Base-by-base conservation (phyloP, 1,140 invertebrate genomes). In the Drosophila pruinosa region DNA sequence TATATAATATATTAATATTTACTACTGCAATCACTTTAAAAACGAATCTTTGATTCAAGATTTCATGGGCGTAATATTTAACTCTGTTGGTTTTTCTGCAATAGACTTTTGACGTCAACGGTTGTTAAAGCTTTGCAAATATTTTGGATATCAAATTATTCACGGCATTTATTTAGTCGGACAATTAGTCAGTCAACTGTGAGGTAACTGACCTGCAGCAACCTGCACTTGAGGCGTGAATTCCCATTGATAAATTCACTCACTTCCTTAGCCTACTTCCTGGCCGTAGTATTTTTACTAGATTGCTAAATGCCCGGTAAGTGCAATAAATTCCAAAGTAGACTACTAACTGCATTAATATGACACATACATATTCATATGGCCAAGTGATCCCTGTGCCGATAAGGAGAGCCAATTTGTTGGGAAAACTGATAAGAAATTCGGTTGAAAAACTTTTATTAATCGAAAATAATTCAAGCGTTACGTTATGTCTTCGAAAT, bases 201-300 rank as follows among this genome's bases (percentile, higher is more conserved):
- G 12, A 19, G 39, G 21, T 52, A 70, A 73, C 22, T 72, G 81
- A 85, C 80, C 80, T 85, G 47, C 41, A 64, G 12, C 41, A 80
- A 74, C 10, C 26, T 74, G 54, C 56, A 67, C 56, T 61, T 21
- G 31, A 2, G 5, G 19, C 58, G 59, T 86, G 74, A 45, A 81
- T 67, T 82, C 41, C 36, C 73, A 85, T 85, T 85, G 61, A 86
- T 77, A 68, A 85, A 86, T 53, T 70, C 26, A 80, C 17, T 70
- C 26, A 80, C 17, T 80, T 85, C 64, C 81, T 36, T 3, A 15
- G 45, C 47, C 4, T 12, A 78, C 67, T 79, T 85, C 75, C 79
- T 61, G 63, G 53, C 54, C n/a, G n/a, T 57, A 50, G 50, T 70
- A 48, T 28, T 61, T 56, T 53, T 34, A 52, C 22, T 56, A 68